phyloP scores from a whole-genome alignment of 2,113 vertebrate genomes.

The Motacilla alba region DNA sequence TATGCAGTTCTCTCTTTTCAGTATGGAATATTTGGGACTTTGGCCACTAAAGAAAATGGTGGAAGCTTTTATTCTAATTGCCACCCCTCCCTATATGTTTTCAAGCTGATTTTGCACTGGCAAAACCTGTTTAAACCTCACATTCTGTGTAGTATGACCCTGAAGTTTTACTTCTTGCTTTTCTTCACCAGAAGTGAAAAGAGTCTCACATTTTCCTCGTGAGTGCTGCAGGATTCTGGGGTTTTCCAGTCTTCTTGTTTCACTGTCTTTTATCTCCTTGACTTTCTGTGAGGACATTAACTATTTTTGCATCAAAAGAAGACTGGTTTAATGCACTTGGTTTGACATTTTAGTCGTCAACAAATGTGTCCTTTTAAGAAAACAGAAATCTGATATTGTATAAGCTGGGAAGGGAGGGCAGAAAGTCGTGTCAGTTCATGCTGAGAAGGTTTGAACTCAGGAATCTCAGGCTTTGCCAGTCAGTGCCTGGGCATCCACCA shows the following conservation, averaged over 20 bases:
- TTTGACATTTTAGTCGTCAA: background rate
- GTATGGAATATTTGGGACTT: background rate
- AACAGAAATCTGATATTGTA: background rate
- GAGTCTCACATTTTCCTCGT: background rate
- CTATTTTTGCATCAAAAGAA: background rate
- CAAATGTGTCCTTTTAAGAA: background rate
- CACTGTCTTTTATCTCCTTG: background rate
- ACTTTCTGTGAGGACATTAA: background rate
- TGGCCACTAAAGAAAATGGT: background rate
- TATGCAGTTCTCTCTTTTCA: background rate
- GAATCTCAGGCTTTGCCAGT: background rate
- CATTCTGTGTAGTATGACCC: background rate
- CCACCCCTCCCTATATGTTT: background rate
- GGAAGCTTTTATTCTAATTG: background rate
- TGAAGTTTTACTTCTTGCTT: background rate
- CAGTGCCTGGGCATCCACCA: background rate
- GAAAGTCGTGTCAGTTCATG: fast-evolving
- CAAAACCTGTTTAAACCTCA: background rate
- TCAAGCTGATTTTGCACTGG: background rate
- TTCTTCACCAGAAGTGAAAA: background rate
- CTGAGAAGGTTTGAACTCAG: background rate
- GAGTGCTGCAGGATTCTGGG: background rate
- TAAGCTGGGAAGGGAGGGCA: background rate
- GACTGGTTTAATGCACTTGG: too few species aligned
- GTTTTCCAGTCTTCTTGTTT: background rate